phyloP scores from a whole-genome alignment of 1,140 invertebrate species.

The Lordiphosa clarofinis region DNA sequence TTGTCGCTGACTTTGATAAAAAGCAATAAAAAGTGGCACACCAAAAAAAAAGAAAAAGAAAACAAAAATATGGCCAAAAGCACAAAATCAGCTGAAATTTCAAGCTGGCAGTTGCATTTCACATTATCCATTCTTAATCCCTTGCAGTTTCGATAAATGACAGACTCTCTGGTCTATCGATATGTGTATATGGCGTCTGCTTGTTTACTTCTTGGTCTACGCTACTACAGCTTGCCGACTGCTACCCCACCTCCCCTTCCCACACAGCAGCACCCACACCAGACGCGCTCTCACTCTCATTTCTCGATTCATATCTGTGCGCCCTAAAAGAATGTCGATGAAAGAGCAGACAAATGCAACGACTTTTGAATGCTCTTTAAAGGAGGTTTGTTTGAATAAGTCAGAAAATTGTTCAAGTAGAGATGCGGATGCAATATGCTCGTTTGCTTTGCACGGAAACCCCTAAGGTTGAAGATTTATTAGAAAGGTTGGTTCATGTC shows the following conservation, averaged over 20 bases:
- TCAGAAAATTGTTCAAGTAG: no score
- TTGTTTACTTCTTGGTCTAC: slow-evolving; percentile 41
- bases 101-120: slow-evolving; percentile 35
- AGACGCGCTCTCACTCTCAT: neutral
- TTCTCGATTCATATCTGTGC: slow-evolving; percentile 4
- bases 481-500: no score
- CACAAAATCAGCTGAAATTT: slow-evolving; percentile 41
- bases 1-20: no score
- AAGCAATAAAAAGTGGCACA: slow-evolving; percentile 46
- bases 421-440: no score
- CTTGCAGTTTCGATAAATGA: neutral
- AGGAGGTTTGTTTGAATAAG: no score
- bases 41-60: slow-evolving; percentile 13
- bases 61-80: no score
- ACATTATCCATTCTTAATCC: neutral
- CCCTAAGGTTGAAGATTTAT: no score
- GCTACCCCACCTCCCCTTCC: no score
- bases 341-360: neutral
- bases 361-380: neutral
- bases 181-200: slow-evolving; percentile 17
- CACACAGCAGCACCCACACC: neutral
- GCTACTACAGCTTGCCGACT: slow-evolving; percentile 20
- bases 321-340: slow-evolving; percentile 1
- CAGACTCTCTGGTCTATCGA: neutral
- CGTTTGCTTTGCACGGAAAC: no score